Base-by-base conservation (phyloP, 2,888 invertebrate genomes). In the Margaritifera margaritifera region DNA sequence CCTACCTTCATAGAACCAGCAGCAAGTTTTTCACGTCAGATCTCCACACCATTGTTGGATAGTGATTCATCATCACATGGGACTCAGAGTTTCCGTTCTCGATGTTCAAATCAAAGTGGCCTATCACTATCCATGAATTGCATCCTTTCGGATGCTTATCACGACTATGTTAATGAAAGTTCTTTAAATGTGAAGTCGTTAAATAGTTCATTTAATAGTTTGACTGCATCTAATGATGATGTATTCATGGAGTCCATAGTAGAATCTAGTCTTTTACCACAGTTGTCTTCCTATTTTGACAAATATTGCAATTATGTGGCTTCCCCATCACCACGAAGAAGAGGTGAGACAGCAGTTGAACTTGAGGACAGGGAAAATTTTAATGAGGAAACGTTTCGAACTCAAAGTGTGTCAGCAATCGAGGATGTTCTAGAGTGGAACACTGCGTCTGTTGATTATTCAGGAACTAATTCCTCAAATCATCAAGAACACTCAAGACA, bases 381-480 rank as follows among this genome's bases (percentile, higher is more conserved):
- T 56, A 57, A 63, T 22, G 62, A 59, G 4, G 77, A 79, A 52
- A 79, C 79, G 54, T 70, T 72, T 31, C 71, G 82, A 31, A 82
- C 81, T 27, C 79, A 82, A 52, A 84, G 82, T 77, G 79, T 82
- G 1, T 84, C 84, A 4, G 82, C 81, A 19, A 77, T 82, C 18
- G 84, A 84, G 57, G 83, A 84, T 53, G 69, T 78, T 11, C 62
- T 79, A 8, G 63, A 69, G 58, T 68, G 75, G 69, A 69, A 71
- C 57, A 54, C 59, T 11, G 64, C 58, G 1, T 70, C 72, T 22
- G 65, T 71, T 31, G 52, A 68, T 51, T 64, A 62, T n/a, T 60
- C 31, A 24, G 62, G 59, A 8, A 51, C 25, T 11, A 56, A 50
- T 65, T 76, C 75, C 52, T 74, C 75, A 42, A 78, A 78, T 65